These are phyloP conservation scores for Riptortus pedestris DNA, from an alignment of 1,140 invertebrate species.

Conservation along the genomic window DNA sequence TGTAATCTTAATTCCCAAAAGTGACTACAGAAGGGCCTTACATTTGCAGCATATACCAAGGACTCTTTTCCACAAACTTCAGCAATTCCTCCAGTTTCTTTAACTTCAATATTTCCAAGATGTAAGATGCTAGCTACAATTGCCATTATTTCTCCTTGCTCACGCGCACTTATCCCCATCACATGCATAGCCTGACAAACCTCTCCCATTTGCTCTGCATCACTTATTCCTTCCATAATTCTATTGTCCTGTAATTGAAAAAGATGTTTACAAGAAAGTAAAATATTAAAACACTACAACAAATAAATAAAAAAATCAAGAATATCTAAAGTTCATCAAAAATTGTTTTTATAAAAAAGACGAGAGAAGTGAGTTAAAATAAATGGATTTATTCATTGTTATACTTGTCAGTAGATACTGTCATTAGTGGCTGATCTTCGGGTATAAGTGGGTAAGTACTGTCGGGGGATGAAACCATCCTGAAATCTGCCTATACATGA, in stretches of 20 bases:
- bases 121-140: slow-evolving; percentile 72
- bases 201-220: slow-evolving; percentile 34
- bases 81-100: slow-evolving; percentile 53
- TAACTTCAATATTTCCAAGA: slow-evolving; percentile 63
- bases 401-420: too few relatives aligned
- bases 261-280: not conserved
- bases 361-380: too few relatives aligned
- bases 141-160: slow-evolving; percentile 60
- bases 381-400: too few relatives aligned
- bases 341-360: too few relatives aligned
- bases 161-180: slow-evolving; percentile 52
- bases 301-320: too few relatives aligned
- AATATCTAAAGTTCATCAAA: too few relatives aligned
- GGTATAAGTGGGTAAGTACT: too few relatives aligned
- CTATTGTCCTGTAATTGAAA: not conserved
- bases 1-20: not conserved
- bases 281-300: not conserved
- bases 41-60: slow-evolving; percentile 46
- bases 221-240: slow-evolving; percentile 10
- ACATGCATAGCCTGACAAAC: slow-evolving; percentile 56
- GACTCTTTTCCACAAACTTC: slow-evolving; percentile 47
- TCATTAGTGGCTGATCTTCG: too few relatives aligned
- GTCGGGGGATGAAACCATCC: too few relatives aligned
- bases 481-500: too few relatives aligned
- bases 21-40: too few relatives aligned